Base-by-base conservation (phyloP, 2,797 vertebrate species). In the Vultur gryphus region DNA sequence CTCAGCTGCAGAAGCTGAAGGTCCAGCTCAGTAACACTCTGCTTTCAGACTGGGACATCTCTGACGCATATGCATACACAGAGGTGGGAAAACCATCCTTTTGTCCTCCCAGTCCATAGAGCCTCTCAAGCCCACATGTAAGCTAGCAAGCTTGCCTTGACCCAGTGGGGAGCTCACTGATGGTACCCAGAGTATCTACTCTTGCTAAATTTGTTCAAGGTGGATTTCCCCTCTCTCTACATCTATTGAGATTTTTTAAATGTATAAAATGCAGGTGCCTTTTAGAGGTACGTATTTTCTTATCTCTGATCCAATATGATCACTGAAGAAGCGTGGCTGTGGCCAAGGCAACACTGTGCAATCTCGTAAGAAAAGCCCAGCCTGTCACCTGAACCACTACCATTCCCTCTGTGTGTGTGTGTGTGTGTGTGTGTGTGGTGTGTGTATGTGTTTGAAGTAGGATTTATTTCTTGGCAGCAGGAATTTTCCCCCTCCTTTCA, bases 391-490 rank as follows among this genome's bases (percentile, higher is more conserved):
- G 55, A 91, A 84, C n/a, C 41, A 39, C 35, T 79, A 54, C 66
- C 26, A 43, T 21, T 90, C 20, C 24, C 24, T 70, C 11, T 41
- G 9, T 71, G 10, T 7, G 10, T 51, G 11, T 9, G 5, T 46
- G 11, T 7, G 5, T 46, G 4, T 64, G 12, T 48, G 19, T 48
- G 52, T 25, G 16, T 59, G 37, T 37, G 37, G 10, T 51, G 11
- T 9, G 33, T 55, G 29, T 39, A 2, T 49, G 26, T 66, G 33
- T 44, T 33, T 71, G 84, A 89, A 94, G 78, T 6, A 87, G 67
- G 71, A 93, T 90, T 94, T 93, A 79, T 76, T 94, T 90, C 88
- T 82, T 79, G 64, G 81, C 86, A 92, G 57, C 49, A 52, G 55
- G 39, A 89, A 52, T 92, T 84, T 89, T 21, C 37, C 55, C 33